Conservation (phyloP, 2,888 invertebrate species). For the Athalia cordata region DNA sequence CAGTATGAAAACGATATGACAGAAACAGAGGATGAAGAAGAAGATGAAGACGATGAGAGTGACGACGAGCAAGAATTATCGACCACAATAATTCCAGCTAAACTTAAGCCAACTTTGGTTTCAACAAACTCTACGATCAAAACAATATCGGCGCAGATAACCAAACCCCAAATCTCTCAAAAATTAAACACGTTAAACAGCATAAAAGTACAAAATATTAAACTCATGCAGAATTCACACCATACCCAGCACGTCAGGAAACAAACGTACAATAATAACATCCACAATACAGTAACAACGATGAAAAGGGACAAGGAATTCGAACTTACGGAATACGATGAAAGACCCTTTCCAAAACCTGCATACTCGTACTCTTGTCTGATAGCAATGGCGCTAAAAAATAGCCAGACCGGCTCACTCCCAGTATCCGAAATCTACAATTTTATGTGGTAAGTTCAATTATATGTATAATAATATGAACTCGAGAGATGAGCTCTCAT, state of each 20-base stretch:
- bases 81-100: constrained; percentile 49
- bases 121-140: constrained; percentile 50
- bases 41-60: constrained; percentile 70
- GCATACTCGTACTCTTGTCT: constrained; percentile 98
- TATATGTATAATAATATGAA: constrained; percentile 23
- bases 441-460: constrained; percentile 92
- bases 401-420: constrained; percentile 93
- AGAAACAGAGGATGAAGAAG: constrained; percentile 43
- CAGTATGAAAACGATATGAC: constrained; percentile 38
- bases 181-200: constrained; percentile 62
- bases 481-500: no score
- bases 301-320: constrained; percentile 67
- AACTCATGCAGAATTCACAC: constrained; percentile 61
- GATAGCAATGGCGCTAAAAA: constrained; percentile 98
- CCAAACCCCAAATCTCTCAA: constrained; percentile 55
- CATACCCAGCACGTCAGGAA: constrained; percentile 67
- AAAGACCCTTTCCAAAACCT: constrained; percentile 91
- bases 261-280: constrained; percentile 69
- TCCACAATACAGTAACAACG: constrained; percentile 57
- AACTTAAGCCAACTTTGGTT: constrained; percentile 57
- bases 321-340: constrained; percentile 73
- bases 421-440: constrained; percentile 99
- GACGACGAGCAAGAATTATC: constrained; percentile 58
- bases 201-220: constrained; percentile 68
- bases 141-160: constrained; percentile 49